A percentile compares a stretch with the other conserved stretches of the same genome.
Evolutionary conservation across 2,797 vertebrate species (phyloP).

Genomic region (Rhinoraja longicauda): DNA sequence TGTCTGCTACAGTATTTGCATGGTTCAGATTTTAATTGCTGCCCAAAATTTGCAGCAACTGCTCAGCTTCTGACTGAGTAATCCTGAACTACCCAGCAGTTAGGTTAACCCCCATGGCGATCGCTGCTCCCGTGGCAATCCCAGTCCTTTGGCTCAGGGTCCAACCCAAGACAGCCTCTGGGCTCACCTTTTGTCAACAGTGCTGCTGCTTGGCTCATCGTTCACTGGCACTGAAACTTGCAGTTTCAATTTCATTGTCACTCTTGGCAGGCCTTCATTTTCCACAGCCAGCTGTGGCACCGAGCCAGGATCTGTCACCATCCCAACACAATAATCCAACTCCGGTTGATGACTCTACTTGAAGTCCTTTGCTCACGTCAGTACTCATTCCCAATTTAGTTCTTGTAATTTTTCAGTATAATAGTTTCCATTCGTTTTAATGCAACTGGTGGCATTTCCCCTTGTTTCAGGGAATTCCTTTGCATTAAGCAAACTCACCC

Average conservation of each 20-base stretch:
- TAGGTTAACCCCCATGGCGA: constrained; percentile 9
- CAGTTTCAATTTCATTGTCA: constrained; percentile 15
- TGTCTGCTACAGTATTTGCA: constrained; percentile 5
- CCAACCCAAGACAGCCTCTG: not conserved
- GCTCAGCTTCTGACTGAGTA: not conserved
- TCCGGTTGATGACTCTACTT: constrained; percentile 28
- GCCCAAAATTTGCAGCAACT: not conserved
- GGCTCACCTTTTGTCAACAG: constrained; percentile 29
- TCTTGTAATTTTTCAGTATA: not conserved
- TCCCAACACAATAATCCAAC: not conserved
- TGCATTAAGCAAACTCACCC: not conserved
- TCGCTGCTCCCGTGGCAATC: constrained; percentile 15
- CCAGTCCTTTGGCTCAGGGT: not conserved
- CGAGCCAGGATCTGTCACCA: not conserved
- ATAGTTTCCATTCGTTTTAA: not conserved
- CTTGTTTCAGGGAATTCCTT: not conserved
- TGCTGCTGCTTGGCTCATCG: constrained; percentile 21
- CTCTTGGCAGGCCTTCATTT: constrained; percentile 18
- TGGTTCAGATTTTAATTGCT: not conserved
- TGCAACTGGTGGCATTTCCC: not conserved
- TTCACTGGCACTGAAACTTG: constrained; percentile 20
- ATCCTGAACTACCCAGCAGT: not conserved
- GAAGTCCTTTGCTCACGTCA: not conserved
- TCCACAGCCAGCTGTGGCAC: not conserved
- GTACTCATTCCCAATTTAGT: not conserved